phyloP scores from a whole-genome alignment of 2,797 vertebrate species.

The Halcyon badia region DNA sequence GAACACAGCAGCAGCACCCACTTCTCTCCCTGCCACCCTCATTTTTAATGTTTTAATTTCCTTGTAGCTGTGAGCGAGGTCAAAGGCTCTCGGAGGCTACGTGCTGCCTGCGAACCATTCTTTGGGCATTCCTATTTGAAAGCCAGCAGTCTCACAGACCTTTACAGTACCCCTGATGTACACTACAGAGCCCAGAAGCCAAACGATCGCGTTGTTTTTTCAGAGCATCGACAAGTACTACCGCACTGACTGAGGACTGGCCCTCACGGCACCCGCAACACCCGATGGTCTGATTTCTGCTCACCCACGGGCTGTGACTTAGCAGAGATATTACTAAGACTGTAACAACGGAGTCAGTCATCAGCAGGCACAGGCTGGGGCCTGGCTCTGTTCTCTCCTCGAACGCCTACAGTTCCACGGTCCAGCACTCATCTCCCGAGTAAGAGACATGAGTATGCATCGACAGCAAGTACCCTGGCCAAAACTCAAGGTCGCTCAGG shows the following conservation, averaged over 20 bases:
- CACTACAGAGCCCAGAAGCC: not conserved
- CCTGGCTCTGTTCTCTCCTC: not conserved
- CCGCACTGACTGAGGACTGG: not conserved
- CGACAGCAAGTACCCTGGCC: not conserved
- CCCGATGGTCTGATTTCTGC: not conserved
- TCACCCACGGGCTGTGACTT: not conserved
- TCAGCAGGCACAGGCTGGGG: not conserved
- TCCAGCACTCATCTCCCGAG: not conserved
- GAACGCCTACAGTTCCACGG: not conserved
- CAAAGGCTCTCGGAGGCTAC: not conserved
- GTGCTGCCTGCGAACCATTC: not conserved
- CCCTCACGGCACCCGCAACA: rapidly evolving
- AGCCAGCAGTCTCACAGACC: not conserved
- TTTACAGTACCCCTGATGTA: rapidly evolving
- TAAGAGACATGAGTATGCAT: rapidly evolving
- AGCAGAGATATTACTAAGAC: not conserved
- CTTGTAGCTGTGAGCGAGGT: not conserved
- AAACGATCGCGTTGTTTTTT: rapidly evolving
- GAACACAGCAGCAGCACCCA: not conserved
- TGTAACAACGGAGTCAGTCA: rapidly evolving
- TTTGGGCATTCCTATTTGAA: not conserved
- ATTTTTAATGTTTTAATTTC: not conserved
- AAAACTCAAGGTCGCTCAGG: not conserved
- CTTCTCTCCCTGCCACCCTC: not conserved
- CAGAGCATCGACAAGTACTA: not conserved